phyloP scores from a whole-genome alignment of 2,113 vertebrate genomes.

The Grammomys dolichurus region DNA sequence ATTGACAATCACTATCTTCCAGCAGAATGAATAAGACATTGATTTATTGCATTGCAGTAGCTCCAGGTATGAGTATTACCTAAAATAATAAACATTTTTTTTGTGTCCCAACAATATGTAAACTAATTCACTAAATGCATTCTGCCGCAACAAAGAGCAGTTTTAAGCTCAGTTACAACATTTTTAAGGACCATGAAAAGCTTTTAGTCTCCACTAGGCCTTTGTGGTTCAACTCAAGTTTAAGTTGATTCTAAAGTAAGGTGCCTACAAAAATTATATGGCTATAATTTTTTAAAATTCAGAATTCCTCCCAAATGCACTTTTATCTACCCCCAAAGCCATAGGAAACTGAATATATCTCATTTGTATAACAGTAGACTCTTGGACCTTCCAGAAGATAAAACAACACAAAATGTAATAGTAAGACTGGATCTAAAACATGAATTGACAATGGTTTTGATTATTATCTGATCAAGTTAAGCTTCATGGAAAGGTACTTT shows the following conservation, averaged over 20 bases:
- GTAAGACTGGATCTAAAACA: not conserved
- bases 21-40: not conserved
- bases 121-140: constrained; percentile 29
- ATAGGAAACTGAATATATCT: not conserved
- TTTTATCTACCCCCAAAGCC: accelerated
- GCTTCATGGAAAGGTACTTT: not conserved
- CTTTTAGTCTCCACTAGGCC: not conserved
- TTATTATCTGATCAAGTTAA: not conserved
- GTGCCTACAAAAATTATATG: not conserved
- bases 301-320: not conserved
- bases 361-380: not conserved
- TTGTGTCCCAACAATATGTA: not conserved
- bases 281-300: not conserved
- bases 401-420: not conserved
- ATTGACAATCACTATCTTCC: not conserved
- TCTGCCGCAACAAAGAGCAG: not conserved
- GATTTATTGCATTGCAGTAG: not conserved
- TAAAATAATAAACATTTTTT: not conserved
- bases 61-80: not conserved
- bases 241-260: not conserved
- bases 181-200: not conserved
- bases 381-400: not conserved
- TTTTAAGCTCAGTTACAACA: not conserved
- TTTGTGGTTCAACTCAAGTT: not conserved
- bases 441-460: not conserved